phyloP scores from a whole-genome alignment of 2,113 vertebrate species.

The Nyctereutes procyonoides region DNA sequence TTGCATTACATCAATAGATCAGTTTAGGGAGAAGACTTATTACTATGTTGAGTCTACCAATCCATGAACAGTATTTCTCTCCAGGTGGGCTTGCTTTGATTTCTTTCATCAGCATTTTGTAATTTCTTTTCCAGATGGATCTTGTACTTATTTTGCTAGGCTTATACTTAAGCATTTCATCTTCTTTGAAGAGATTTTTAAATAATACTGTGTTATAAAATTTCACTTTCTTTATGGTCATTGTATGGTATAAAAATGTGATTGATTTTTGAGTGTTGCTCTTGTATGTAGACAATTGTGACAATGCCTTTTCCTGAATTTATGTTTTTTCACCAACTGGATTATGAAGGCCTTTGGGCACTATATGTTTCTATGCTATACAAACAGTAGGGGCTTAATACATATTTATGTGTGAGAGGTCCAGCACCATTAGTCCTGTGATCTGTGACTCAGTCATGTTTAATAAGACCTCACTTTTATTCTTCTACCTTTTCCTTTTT shows the following conservation, averaged over 20 bases:
- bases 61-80: not conserved
- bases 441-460: not conserved
- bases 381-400: not conserved
- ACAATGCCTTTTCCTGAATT: not conserved
- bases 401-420: not conserved
- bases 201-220: not conserved
- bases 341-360: not conserved
- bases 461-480: not conserved
- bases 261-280: not conserved
- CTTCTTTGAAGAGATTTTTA: constrained; percentile 18
- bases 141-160: not conserved
- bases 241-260: not conserved
- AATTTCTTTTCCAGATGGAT: not conserved
- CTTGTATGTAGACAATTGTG: not conserved
- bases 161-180: constrained; percentile 22
- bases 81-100: not conserved
- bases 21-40: not conserved
- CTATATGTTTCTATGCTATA: not conserved
- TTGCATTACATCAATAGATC: not conserved
- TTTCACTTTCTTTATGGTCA: not conserved
- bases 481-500: not conserved
- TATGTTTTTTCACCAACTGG: not conserved
- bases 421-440: not conserved
- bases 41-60: not conserved
- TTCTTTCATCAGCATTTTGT: not conserved